A percentile compares a stretch with the other conserved stretches of the same genome.
Conservation (phyloP, 2,797 vertebrate genomes). For the Hydrophis major region DNA sequence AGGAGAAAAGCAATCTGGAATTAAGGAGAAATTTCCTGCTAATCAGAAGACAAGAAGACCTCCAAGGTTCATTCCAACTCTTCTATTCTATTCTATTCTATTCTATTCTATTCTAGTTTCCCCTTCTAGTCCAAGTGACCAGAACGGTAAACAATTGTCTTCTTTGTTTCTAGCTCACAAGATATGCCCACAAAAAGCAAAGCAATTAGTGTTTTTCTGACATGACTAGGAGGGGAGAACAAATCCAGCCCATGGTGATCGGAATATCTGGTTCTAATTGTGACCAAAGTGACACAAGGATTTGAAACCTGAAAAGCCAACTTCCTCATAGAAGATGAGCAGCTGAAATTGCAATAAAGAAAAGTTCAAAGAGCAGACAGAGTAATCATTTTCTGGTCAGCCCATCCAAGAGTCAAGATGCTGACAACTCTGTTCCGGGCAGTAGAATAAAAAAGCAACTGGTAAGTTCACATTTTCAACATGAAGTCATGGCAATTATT, state of each 20-base stretch:
- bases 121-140: background rate
- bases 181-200: background rate
- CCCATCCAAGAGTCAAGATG: background rate
- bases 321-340: background rate
- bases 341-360: background rate
- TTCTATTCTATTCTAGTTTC: background rate
- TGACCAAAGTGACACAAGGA: background rate
- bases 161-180: background rate
- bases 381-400: background rate
- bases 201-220: background rate
- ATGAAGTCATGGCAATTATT: background rate
- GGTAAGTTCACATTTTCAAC: background rate
- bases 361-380: background rate
- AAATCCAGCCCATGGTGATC: background rate
- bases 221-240: background rate
- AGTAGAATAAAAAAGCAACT: background rate
- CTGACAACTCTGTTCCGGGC: background rate
- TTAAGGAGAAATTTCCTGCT: too few species aligned
- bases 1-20: too few species aligned
- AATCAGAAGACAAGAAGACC: too few species aligned
- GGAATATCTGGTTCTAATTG: background rate
- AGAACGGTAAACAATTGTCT: background rate
- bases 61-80: too few species aligned
- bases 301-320: background rate
- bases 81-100: too few species aligned